phyloP scores from a whole-genome alignment of 2,888 invertebrate species.

The Caenorhabditis panamensis region DNA sequence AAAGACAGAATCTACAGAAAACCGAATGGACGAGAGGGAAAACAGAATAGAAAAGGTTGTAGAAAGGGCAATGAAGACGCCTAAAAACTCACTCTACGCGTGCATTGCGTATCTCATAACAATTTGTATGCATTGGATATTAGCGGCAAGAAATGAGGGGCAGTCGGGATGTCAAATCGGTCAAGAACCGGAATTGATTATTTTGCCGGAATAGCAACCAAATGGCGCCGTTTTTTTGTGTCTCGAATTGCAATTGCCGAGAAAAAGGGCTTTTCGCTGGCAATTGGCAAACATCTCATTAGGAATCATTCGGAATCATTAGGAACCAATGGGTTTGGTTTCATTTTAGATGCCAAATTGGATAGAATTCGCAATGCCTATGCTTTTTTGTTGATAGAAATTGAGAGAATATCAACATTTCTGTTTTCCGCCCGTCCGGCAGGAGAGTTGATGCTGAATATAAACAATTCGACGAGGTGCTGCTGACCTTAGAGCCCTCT shows the following conservation, averaged over 20 bases:
- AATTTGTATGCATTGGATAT: conserved; percentile 60
- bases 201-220: conserved; percentile 49
- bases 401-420: conserved; percentile 51
- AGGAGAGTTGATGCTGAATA: background rate
- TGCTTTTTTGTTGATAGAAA: conserved; percentile 39
- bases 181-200: conserved; percentile 62
- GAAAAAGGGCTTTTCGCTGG: conserved; percentile 12
- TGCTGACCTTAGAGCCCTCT: conserved; percentile 21
- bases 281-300: conserved; percentile 46
- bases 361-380: background rate
- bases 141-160: conserved; percentile 34
- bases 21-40: background rate
- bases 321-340: conserved; percentile 2
- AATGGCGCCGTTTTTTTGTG: conserved; percentile 4
- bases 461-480: conserved; percentile 26
- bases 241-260: background rate
- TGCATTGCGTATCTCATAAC: conserved; percentile 50
- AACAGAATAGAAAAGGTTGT: conserved; percentile 6
- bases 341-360: conserved; percentile 5
- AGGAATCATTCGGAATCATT: conserved; percentile 13
- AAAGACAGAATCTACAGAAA: conserved; percentile 10
- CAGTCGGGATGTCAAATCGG: conserved; percentile 57
- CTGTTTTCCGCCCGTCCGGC: background rate
- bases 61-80: conserved; percentile 32
- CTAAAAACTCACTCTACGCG: conserved; percentile 41